Base-by-base conservation (phyloP, 2,888 invertebrate species). In the Sphaeridia pumilis region DNA sequence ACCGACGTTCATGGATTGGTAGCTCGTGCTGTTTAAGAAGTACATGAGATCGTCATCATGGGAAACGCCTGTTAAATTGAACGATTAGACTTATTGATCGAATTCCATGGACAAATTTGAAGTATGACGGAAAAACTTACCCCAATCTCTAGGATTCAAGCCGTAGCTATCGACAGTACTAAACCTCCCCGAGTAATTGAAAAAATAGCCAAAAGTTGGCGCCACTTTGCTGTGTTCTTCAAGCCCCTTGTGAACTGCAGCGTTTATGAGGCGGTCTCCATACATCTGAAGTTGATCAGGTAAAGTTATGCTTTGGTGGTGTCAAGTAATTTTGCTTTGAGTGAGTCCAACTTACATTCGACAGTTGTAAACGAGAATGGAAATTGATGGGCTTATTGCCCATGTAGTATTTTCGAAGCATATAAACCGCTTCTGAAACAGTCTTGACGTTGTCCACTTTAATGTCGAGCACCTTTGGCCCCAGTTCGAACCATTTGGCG, bases 101-200 rank as follows among this genome's bases (percentile, higher is more conserved):
- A n/a, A n/a, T n/a, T n/a, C n/a, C n/a, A n/a, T n/a, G n/a, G 38
- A 38, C 31, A 7, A 31, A 10, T 31, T 10, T 31, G 31, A 31
- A 31, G 31, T 14, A 10, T 7, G 31, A 31, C 31, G 31, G 31
- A 7, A 31, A 17, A 26, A 31, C 20, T n/a, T 38, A 47, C 56
- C 56, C 56, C 56, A 56, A 14, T 56, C 58, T 1, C 43, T 26
- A 35, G 42, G 50, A 14, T 53, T 51, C 10, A 58, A 35, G 4
- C 58, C 58, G 28, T 58, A 54, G 35, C 41, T 45, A n/a, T 52
- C 52, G 1, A 53, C 56, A 20, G 55, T 54, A n/a, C 59, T 58
- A 26, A 54, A 59, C 27, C 51, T 46, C 5, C 60, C 60, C 14
- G 58, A 53, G 54, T 55, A 60, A 49, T 60, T 60, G 34, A 60